A percentile compares a stretch with the other conserved stretches of the same genome.
Evolutionary conservation across 1,140 invertebrate species (phyloP).

Genomic region (Trinorchestia longiramus): DNA sequence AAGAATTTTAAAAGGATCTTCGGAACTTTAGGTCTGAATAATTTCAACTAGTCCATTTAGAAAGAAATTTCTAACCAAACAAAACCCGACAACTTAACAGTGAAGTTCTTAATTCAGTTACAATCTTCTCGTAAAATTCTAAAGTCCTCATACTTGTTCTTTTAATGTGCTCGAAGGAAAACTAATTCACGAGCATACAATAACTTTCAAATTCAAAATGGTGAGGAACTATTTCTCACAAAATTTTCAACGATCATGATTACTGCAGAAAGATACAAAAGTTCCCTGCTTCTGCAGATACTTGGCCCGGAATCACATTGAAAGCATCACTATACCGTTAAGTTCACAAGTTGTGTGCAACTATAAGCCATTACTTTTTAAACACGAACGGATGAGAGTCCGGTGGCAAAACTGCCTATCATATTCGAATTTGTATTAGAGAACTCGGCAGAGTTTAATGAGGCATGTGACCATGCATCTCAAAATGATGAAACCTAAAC

Average conservation of each 20-base stretch:
- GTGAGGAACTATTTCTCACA: not conserved
- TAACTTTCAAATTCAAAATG: not conserved
- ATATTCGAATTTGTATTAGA: no score
- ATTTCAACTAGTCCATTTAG: not conserved
- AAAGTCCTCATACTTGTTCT: not conserved
- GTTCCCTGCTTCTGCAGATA: not conserved
- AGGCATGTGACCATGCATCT: no score
- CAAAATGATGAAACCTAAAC: no score
- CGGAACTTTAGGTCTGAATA: not conserved
- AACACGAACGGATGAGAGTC: no score
- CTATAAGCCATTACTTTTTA: no score
- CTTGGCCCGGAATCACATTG: not conserved
- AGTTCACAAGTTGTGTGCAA: no score
- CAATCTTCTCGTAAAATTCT: not conserved
- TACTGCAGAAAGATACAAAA: not conserved
- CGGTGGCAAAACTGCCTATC: no score
- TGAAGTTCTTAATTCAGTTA: not conserved
- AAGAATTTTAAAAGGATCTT: not conserved
- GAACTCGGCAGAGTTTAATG: no score
- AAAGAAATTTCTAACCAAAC: not conserved
- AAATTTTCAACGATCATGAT: not conserved
- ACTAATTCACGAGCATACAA: not conserved
- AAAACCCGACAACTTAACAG: not conserved
- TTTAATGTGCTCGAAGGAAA: not conserved
- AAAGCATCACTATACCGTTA: no score